Percentiles rank a stretch among this genome's conserved stretches.
These are phyloP conservation scores for Gastracanthus pulcherrimus DNA, from an alignment of 2,888 invertebrate species.

Conservation along the genomic window DNA sequence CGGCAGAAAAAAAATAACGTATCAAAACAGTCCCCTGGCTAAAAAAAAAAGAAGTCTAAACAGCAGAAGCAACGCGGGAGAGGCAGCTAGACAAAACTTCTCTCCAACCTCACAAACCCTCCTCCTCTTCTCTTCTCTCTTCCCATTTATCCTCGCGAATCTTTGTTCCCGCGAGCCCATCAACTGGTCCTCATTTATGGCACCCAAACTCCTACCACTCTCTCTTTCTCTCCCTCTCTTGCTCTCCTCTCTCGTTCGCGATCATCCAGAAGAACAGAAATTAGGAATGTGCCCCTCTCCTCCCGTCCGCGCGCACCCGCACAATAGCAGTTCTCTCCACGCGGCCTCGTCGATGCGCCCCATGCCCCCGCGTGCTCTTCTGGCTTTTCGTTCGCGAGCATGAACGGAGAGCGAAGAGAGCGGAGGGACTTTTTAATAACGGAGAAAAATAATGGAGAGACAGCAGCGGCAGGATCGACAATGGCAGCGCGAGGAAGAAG, in stretches of 20 bases:
- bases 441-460: slow-evolving; percentile 75
- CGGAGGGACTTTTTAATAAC: slow-evolving; percentile 75
- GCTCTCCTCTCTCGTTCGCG: neutral
- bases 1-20: neutral
- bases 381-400: neutral
- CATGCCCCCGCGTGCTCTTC: neutral
- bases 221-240: neutral
- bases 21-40: neutral
- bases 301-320: neutral
- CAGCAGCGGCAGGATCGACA: slow-evolving; percentile 62
- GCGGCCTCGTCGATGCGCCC: slow-evolving; percentile 13
- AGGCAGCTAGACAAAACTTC: neutral
- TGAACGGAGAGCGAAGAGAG: no score
- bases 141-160: slow-evolving; percentile 38
- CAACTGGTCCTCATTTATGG: slow-evolving; percentile 47
- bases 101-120: neutral
- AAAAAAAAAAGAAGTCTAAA: neutral
- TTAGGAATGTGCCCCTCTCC: slow-evolving; percentile 40
- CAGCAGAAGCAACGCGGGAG: no score
- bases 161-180: slow-evolving; percentile 50
- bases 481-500: slow-evolving; percentile 22
- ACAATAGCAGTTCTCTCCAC: slow-evolving; percentile 48
- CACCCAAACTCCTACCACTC: slow-evolving; percentile 2
- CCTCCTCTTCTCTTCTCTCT: neutral
- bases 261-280: slow-evolving; percentile 52